A percentile compares a stretch with the other conserved stretches of the same genome.
These are phyloP conservation scores for Rhinolophus ferrumequinum DNA, from an alignment of 2,113 vertebrate genomes.

Conservation along the genomic window DNA sequence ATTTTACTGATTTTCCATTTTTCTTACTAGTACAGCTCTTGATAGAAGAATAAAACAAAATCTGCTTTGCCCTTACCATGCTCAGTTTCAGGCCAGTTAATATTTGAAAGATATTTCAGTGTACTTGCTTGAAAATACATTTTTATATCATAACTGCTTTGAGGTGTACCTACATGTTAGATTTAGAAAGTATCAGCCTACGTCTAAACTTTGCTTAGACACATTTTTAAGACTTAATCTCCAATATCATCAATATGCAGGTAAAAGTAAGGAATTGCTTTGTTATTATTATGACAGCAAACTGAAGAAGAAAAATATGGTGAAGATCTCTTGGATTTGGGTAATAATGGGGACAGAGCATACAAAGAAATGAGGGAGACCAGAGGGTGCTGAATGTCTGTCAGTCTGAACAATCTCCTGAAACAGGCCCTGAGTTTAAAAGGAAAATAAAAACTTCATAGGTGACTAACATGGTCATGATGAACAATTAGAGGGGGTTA, in stretches of 20 bases:
- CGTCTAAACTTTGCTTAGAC: not conserved
- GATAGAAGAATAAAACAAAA: not conserved
- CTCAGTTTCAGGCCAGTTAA: not conserved
- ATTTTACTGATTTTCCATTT: not conserved
- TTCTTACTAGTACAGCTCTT: not conserved
- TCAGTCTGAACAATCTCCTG: not conserved
- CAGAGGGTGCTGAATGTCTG: not conserved
- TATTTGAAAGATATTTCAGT: not conserved
- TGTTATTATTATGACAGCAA: not conserved
- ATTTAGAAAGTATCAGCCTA: not conserved
- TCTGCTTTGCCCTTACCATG: not conserved
- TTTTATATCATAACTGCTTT: not conserved
- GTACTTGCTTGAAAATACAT: not conserved
- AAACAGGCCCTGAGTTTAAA: slow-evolving; percentile 42
- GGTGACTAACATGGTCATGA: slow-evolving; percentile 28
- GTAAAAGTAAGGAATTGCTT: not conserved
- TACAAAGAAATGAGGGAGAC: not conserved
- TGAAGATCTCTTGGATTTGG: not conserved
- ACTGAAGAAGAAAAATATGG: not conserved
- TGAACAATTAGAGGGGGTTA: slow-evolving; percentile 57
- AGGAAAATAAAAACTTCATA: slow-evolving; percentile 48
- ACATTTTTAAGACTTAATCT: not conserved
- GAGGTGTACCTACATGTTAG: not conserved
- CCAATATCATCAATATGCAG: not conserved
- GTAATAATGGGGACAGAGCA: not conserved